Percentiles rank a stretch among this genome's conserved stretches.
Evolutionary conservation across 2,888 invertebrate species (phyloP).

Genomic region (Melanophora roralis): DNA sequence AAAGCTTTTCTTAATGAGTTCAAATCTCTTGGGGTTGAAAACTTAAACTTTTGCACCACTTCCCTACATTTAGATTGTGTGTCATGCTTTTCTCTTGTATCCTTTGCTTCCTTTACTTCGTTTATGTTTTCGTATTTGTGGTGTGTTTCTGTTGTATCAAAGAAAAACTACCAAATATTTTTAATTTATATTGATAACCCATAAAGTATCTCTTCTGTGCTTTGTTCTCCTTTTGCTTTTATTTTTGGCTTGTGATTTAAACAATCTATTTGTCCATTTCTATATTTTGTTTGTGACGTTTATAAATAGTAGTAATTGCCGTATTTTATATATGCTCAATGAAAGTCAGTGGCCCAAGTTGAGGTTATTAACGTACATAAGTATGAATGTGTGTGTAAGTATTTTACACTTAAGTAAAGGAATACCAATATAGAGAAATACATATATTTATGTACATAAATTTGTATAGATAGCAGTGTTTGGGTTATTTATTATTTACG

Average conservation of each 20-base stretch:
- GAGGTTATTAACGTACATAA: conserved; percentile 57
- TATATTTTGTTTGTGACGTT: conserved; percentile 22
- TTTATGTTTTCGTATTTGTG: conserved; percentile 16
- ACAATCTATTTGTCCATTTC: conserved; percentile 2
- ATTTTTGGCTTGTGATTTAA: not conserved
- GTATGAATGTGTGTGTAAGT: conserved; percentile 5
- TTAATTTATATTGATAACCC: conserved; percentile 47
- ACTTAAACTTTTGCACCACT: conserved; percentile 58
- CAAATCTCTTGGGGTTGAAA: conserved; percentile 29
- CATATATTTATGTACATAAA: not conserved
- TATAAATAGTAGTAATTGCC: conserved; percentile 8
- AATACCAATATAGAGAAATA: not conserved
- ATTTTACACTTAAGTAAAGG: not conserved
- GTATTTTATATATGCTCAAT: conserved; percentile 36
- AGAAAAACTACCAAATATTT: too few relatives aligned
- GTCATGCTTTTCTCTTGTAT: conserved; percentile 40
- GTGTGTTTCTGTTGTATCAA: not conserved
- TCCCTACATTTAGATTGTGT: conserved; percentile 54
- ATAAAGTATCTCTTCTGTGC: conserved; percentile 12
- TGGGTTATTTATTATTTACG: conserved; percentile 32
- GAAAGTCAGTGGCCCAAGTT: conserved; percentile 61
- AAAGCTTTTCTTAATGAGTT: conserved; percentile 18
- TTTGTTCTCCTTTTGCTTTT: not conserved
- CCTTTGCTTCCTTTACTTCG: conserved; percentile 23
- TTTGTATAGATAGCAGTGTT: not conserved